Evolutionary conservation across 2,888 invertebrate genomes (phyloP).

Genomic region (Syrphus vitripennis): DNA sequence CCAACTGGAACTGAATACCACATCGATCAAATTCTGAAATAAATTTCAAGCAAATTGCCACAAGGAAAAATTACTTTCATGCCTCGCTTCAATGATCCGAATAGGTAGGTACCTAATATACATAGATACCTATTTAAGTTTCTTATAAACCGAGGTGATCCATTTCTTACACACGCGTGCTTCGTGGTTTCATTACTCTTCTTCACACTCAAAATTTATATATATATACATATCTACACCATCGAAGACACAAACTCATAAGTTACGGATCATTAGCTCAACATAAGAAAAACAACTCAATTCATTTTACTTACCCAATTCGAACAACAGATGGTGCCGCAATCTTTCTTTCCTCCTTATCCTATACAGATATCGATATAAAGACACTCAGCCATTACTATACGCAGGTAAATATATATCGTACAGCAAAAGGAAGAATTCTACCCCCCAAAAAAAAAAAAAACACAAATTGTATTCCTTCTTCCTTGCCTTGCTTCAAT

Average conservation of each 20-base stretch:
- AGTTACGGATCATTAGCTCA: slow-evolving; percentile 69
- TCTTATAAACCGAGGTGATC: slow-evolving; percentile 42
- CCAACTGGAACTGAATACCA: slow-evolving; percentile 26
- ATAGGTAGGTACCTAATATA: background rate
- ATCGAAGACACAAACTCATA: slow-evolving; percentile 54
- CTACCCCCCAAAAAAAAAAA: too few species aligned
- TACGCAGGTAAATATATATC: background rate
- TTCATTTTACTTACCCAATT: slow-evolving; percentile 47
- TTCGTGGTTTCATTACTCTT: slow-evolving; percentile 57
- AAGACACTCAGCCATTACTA: background rate
- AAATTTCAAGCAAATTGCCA: slow-evolving; percentile 19
- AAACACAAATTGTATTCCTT: slow-evolving; percentile 29
- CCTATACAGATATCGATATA: background rate
- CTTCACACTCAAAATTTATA: slow-evolving; percentile 66
- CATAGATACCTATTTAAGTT: background rate
- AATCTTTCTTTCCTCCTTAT: slow-evolving; percentile 39
- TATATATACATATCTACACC: background rate
- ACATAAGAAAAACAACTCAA: slow-evolving; percentile 69
- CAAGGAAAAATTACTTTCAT: slow-evolving; percentile 44
- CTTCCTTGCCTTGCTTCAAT: slow-evolving; percentile 57
- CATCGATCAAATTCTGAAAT: slow-evolving; percentile 58
- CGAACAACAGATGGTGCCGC: slow-evolving; percentile 57
- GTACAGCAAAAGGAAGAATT: slow-evolving; percentile 7
- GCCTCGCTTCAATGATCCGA: slow-evolving; percentile 55
- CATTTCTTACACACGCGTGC: slow-evolving; percentile 63